phyloP scores from a whole-genome alignment of 2,113 vertebrate genomes.

The Procavia capensis region DNA sequence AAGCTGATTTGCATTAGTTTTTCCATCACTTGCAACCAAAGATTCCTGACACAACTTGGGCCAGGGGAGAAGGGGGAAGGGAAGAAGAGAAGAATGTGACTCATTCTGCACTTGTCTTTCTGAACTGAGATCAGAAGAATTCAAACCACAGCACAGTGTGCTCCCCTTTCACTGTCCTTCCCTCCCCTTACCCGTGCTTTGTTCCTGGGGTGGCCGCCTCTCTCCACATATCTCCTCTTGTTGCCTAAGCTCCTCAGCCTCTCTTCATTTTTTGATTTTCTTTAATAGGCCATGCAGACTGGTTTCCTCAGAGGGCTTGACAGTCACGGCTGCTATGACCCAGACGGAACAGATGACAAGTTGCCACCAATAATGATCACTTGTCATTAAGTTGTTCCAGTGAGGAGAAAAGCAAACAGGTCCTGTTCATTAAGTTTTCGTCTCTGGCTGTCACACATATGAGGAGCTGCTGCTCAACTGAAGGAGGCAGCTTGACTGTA shows the following conservation, averaged over 20 bases:
- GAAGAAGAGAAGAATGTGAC: neutral
- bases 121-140: neutral
- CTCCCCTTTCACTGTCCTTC: neutral
- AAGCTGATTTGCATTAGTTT: constrained; percentile 4
- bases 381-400: constrained; percentile 41
- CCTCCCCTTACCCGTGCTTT: neutral
- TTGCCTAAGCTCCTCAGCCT: neutral
- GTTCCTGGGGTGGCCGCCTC: neutral
- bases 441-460: neutral
- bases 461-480: neutral
- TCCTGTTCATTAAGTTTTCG: neutral
- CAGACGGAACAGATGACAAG: constrained; percentile 58
- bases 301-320: constrained; percentile 13
- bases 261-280: neutral
- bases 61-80: neutral
- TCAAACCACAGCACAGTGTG: rapidly evolving
- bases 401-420: neutral
- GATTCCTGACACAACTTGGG: neutral
- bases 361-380: constrained; percentile 51
- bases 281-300: neutral
- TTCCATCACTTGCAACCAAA: constrained; percentile 31
- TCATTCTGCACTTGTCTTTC: constrained; percentile 9
- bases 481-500: constrained; percentile 12
- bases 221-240: neutral
- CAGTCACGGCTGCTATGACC: constrained; percentile 1